Evolutionary conservation across 2,888 invertebrate genomes (phyloP).

Genomic region (Torymus tubicola): DNA sequence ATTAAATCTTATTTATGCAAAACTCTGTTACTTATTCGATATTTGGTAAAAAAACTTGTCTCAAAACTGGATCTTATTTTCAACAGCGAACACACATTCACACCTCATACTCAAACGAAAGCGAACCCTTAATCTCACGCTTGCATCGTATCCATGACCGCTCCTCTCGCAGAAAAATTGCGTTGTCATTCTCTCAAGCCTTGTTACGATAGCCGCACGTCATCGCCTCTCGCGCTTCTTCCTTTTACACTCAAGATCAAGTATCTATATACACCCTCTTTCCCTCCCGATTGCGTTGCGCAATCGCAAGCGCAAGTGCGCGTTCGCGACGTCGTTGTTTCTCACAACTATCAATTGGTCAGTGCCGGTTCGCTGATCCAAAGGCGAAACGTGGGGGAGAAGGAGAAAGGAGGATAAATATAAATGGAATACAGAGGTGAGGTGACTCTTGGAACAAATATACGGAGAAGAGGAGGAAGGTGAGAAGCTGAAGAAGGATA

Average conservation of each 20-base stretch:
- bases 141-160: too few relatives aligned
- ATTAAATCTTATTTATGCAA: too few relatives aligned
- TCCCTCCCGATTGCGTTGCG: conserved; percentile 24
- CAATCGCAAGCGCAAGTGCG: conserved; percentile 20
- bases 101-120: too few relatives aligned
- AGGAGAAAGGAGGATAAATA: neutral
- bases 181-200: conserved; percentile 18
- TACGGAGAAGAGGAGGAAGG: too few relatives aligned
- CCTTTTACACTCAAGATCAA: conserved; percentile 19
- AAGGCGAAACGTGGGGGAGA: neutral
- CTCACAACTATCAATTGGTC: conserved; percentile 53
- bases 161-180: conserved; percentile 19
- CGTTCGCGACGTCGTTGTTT: conserved; percentile 26
- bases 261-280: conserved; percentile 19
- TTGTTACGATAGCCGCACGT: neutral
- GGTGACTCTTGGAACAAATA: neutral
- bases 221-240: conserved; percentile 4
- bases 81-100: too few relatives aligned
- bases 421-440: neutral
- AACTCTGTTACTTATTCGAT: too few relatives aligned
- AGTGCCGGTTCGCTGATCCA: too few relatives aligned
- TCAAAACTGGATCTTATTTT: too few relatives aligned
- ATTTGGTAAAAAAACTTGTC: too few relatives aligned
- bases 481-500: too few relatives aligned
- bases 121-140: too few relatives aligned